phyloP scores from a whole-genome alignment of 2,797 vertebrate genomes.

The Esox lucius region DNA sequence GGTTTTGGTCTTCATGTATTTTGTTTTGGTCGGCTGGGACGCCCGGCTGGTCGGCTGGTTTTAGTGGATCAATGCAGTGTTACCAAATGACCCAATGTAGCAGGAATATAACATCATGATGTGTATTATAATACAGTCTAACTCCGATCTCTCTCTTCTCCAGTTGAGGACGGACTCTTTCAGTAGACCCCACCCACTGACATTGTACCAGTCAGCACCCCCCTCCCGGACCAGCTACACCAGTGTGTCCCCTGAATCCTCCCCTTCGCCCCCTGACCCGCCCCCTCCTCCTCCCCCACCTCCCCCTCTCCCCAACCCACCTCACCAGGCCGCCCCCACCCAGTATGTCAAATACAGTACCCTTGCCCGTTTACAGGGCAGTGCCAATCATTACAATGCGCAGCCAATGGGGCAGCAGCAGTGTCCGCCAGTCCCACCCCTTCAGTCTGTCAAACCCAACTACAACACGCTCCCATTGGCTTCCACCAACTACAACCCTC shows the following conservation, averaged over 20 bases:
- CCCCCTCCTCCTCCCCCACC: constrained; percentile 62
- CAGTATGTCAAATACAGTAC: constrained; percentile 91
- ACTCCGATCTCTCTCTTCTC: constrained; percentile 12
- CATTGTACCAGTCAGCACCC: constrained; percentile 71
- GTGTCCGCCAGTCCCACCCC: constrained; percentile 37
- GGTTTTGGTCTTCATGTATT: too few relatives aligned
- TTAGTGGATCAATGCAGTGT: too few relatives aligned
- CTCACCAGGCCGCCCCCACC: constrained; percentile 65
- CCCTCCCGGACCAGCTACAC: constrained; percentile 77
- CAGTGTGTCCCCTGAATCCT: constrained; percentile 65
- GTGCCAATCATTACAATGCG: constrained; percentile 65
- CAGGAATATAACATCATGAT: background rate
- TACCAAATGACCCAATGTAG: too few relatives aligned
- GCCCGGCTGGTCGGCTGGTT: too few relatives aligned
- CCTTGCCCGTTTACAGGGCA: constrained; percentile 83
- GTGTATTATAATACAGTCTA: background rate
- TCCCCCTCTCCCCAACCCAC: constrained; percentile 46
- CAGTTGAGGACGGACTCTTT: constrained; percentile 76
- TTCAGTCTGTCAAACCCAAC: constrained; percentile 68
- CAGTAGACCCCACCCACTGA: constrained; percentile 81
- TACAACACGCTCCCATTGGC: constrained; percentile 68
- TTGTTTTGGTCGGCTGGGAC: too few relatives aligned
- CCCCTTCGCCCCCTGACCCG: constrained; percentile 62
- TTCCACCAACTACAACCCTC: constrained; percentile 61
- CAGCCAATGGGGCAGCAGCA: constrained; percentile 21